Percentiles rank a stretch among this genome's conserved stretches.
phyloP scores from a whole-genome alignment of 2,888 invertebrate genomes.

The Nomada ferruginata region DNA sequence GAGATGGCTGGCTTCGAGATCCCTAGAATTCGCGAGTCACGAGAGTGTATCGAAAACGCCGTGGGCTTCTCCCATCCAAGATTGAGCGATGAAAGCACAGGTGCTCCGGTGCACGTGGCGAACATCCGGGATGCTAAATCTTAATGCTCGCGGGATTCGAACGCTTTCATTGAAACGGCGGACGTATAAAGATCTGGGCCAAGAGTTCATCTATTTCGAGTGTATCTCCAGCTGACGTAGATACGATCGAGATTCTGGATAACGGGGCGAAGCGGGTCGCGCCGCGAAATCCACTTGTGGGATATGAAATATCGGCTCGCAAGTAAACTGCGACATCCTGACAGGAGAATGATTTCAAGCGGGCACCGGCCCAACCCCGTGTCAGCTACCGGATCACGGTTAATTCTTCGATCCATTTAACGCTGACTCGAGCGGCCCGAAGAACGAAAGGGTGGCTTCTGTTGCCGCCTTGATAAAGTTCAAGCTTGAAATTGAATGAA shows the following conservation, averaged over 20 bases:
- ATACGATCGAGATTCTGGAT: conserved; percentile 78
- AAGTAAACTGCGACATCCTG: conserved; percentile 49
- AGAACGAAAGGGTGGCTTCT: neutral
- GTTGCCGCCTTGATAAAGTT: neutral
- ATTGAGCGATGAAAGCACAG: conserved; percentile 8
- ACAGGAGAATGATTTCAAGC: conserved; percentile 44
- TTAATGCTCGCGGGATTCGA: conserved; percentile 54
- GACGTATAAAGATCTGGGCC: conserved; percentile 79
- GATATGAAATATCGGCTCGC: conserved; percentile 57
- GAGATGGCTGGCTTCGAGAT: conserved; percentile 33
- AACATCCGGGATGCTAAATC: conserved; percentile 23
- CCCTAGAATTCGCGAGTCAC: conserved; percentile 45
- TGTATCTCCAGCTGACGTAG: conserved; percentile 80
- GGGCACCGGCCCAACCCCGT: conserved; percentile 13
- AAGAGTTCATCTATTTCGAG: conserved; percentile 83
- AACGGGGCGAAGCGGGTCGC: conserved; percentile 67
- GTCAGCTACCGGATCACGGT: neutral
- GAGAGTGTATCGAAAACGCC: conserved; percentile 48
- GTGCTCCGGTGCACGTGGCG: neutral
- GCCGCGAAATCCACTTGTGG: conserved; percentile 62
- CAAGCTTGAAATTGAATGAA: neutral
- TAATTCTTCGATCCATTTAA: conserved; percentile 39
- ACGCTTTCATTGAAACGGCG: conserved; percentile 59
- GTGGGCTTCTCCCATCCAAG: conserved; percentile 46
- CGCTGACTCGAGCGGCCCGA: conserved; percentile 1